Evolutionary conservation across 2,797 vertebrate genomes (phyloP).

Genomic region (Chaetophractus vellerosus): DNA sequence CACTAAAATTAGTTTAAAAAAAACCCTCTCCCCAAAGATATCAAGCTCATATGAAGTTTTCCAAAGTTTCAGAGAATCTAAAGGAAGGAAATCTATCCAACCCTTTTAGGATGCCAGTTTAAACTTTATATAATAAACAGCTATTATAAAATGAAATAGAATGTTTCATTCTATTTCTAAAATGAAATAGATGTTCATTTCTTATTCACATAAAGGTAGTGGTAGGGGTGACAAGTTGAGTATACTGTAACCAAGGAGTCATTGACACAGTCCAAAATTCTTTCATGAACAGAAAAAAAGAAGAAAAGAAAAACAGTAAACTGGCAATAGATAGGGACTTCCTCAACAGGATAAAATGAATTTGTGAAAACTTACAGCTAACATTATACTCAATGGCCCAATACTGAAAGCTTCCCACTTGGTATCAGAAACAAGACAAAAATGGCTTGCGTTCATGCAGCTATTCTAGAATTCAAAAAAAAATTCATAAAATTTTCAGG

Average conservation of each 20-base stretch:
- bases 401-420: too few relatives aligned
- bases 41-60: neutral
- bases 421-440: too few relatives aligned
- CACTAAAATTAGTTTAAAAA: neutral
- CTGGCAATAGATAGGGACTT: too few relatives aligned
- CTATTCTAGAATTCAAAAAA: too few relatives aligned
- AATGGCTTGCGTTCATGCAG: too few relatives aligned
- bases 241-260: neutral
- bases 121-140: conserved; percentile 18
- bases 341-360: too few relatives aligned
- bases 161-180: neutral
- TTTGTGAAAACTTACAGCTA: too few relatives aligned
- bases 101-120: neutral
- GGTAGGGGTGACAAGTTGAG: too few relatives aligned
- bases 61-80: neutral
- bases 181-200: neutral
- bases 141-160: neutral
- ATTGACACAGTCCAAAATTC: neutral
- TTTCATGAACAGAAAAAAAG: too few relatives aligned
- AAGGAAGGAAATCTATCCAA: neutral
- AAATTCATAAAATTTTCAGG: too few relatives aligned
- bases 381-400: too few relatives aligned
- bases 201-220: neutral
- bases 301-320: too few relatives aligned
- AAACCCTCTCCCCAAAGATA: neutral